Conservation (phyloP, 2,113 vertebrate genomes). For the Centropus bengalensis region DNA sequence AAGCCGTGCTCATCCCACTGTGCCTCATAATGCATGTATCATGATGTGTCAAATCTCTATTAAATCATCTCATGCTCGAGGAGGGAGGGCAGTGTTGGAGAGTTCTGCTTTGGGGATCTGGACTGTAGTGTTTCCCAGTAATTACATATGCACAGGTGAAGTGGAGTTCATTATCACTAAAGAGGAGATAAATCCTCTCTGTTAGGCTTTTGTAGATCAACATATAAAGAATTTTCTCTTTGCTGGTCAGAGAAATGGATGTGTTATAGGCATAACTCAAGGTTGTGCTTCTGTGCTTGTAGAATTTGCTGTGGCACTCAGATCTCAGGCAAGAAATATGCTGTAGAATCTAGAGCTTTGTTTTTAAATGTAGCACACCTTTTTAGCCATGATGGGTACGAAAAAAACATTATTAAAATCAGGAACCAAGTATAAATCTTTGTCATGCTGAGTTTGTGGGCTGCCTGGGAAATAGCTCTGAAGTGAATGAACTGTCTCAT, state of each 20-base stretch:
- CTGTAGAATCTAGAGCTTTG: not conserved
- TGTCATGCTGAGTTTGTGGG: not conserved
- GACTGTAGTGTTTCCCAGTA: not conserved
- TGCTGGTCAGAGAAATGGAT: not conserved
- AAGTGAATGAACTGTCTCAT: not conserved
- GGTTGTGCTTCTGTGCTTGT: not conserved
- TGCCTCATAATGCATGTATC: not conserved
- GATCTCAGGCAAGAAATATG: fast-evolving
- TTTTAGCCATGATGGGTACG: not conserved
- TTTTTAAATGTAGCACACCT: not conserved
- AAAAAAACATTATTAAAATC: not conserved
- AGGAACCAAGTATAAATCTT: not conserved
- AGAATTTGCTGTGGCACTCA: not conserved
- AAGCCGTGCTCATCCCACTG: not conserved
- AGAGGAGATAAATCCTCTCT: not conserved
- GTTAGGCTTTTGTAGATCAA: not conserved
- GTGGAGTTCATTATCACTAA: not conserved
- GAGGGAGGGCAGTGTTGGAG: not conserved
- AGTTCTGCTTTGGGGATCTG: not conserved
- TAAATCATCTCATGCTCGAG: fast-evolving
- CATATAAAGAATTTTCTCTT: fast-evolving
- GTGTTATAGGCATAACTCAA: not conserved
- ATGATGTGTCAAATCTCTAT: not conserved
- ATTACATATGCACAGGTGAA: not conserved
- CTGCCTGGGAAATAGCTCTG: not conserved